phyloP scores from a whole-genome alignment of 2,113 vertebrate genomes.

The Hystrix cristata region DNA sequence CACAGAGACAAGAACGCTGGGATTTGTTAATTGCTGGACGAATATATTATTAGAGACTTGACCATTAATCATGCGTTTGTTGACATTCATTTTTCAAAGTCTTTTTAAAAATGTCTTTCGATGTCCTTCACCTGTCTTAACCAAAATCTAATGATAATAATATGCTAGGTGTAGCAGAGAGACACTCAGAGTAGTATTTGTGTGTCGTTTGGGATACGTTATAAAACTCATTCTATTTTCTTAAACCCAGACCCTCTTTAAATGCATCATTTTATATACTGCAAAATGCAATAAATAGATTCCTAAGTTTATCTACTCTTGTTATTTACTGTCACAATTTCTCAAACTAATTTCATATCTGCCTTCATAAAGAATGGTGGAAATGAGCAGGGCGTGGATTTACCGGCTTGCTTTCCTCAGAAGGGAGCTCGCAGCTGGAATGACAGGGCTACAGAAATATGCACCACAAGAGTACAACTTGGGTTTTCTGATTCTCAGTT shows the following conservation, averaged over 20 bases:
- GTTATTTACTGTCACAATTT: constrained; percentile 58
- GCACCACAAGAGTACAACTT: background rate
- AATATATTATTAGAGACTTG: background rate
- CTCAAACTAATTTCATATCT: constrained; percentile 63
- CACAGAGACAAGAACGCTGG: background rate
- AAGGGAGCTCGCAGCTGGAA: background rate
- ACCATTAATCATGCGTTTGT: background rate
- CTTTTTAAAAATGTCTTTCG: background rate
- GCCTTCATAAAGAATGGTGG: background rate
- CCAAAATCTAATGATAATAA: background rate
- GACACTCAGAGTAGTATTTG: background rate
- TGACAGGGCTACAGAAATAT: background rate
- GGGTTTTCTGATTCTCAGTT: background rate
- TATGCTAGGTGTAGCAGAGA: background rate
- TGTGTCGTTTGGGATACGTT: background rate
- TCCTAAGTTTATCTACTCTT: background rate
- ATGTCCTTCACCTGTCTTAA: background rate
- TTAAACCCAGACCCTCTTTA: background rate
- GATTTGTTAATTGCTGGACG: background rate
- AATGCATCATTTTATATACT: constrained; percentile 28
- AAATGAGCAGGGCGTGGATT: background rate
- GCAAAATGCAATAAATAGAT: constrained; percentile 54
- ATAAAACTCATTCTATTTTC: constrained; percentile 31
- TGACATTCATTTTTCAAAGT: background rate
- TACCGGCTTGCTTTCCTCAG: background rate